Conservation (phyloP, 1,140 invertebrate genomes). For the Brachionus sp. region DNA sequence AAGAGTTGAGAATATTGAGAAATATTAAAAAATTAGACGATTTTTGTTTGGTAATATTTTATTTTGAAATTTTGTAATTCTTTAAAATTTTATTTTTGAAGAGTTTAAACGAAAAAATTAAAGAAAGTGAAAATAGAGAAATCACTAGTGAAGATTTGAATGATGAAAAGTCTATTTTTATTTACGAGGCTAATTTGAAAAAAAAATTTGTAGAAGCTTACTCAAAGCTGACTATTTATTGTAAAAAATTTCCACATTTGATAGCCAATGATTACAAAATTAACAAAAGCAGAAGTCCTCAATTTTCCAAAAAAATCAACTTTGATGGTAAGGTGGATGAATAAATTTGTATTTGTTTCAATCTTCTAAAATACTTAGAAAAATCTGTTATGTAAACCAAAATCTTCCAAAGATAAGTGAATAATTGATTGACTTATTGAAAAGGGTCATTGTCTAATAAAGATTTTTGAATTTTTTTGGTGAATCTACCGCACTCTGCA, state of each 20-base stretch:
- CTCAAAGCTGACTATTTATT: not conserved
- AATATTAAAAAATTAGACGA: conserved; percentile 11
- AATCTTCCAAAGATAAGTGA: too few species aligned
- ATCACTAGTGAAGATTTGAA: not conserved
- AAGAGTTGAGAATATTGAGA: not conserved
- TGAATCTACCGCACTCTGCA: too few species aligned
- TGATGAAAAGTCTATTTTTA: not conserved
- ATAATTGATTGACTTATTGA: too few species aligned
- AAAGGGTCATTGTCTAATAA: too few species aligned
- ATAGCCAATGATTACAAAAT: not conserved
- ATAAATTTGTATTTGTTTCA: too few species aligned
- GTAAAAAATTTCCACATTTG: conserved; percentile 15
- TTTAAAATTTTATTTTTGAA: not conserved
- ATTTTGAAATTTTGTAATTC: not conserved
- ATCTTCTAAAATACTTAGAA: too few species aligned
- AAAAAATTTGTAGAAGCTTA: not conserved
- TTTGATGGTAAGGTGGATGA: not conserved
- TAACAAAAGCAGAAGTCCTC: not conserved
- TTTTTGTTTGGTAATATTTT: not conserved
- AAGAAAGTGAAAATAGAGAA: not conserved
- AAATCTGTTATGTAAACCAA: too few species aligned
- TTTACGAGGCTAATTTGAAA: not conserved
- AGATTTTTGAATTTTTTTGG: too few species aligned
- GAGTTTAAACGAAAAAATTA: conserved; percentile 23
- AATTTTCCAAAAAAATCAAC: conserved; percentile 29